These are phyloP conservation scores for Muschampia plurimacula DNA, from an alignment of 2,888 invertebrate genomes.

Conservation along the genomic window DNA sequence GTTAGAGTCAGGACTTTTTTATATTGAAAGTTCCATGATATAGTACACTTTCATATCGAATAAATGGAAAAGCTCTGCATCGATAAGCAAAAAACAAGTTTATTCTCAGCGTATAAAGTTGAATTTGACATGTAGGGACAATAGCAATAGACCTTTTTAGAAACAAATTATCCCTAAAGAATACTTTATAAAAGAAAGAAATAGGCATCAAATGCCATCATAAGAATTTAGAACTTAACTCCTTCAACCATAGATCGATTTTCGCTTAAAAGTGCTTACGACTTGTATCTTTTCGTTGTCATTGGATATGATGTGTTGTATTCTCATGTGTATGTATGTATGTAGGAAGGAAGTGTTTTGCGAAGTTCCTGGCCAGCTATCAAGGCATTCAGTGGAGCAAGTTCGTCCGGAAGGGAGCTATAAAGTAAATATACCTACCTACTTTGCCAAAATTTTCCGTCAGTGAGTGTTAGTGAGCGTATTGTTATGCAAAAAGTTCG, in stretches of 20 bases:
- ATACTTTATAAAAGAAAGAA: slow-evolving; percentile 3
- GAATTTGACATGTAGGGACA: slow-evolving; percentile 16
- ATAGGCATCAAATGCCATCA: background rate
- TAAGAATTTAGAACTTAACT: slow-evolving; percentile 17
- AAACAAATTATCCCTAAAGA: slow-evolving; percentile 15
- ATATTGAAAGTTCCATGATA: background rate
- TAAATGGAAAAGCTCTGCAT: slow-evolving; percentile 2
- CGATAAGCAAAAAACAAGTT: slow-evolving; percentile 6
- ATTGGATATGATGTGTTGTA: background rate
- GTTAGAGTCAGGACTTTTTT: slow-evolving; percentile 19
- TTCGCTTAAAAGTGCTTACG: background rate
- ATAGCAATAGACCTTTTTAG: slow-evolving; percentile 4
- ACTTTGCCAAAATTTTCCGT: slow-evolving; percentile 6
- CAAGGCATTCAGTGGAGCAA: slow-evolving; percentile 21
- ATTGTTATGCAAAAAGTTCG: no score
- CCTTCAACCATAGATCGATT: background rate
- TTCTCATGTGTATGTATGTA: slow-evolving; percentile 13
- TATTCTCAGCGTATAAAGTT: slow-evolving; percentile 4
- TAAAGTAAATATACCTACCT: slow-evolving; percentile 16
- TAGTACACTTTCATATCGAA: slow-evolving; percentile 16
- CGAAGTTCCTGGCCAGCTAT: slow-evolving; percentile 42
- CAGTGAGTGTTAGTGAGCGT: background rate
- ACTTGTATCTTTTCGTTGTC: slow-evolving; percentile 3
- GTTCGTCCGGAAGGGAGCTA: slow-evolving; percentile 15
- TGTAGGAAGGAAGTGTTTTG: slow-evolving; percentile 47